Percentiles rank a stretch among this genome's conserved stretches.
Evolutionary conservation across 2,797 vertebrate species (phyloP).

Genomic region (Anisognathus igniventris): DNA sequence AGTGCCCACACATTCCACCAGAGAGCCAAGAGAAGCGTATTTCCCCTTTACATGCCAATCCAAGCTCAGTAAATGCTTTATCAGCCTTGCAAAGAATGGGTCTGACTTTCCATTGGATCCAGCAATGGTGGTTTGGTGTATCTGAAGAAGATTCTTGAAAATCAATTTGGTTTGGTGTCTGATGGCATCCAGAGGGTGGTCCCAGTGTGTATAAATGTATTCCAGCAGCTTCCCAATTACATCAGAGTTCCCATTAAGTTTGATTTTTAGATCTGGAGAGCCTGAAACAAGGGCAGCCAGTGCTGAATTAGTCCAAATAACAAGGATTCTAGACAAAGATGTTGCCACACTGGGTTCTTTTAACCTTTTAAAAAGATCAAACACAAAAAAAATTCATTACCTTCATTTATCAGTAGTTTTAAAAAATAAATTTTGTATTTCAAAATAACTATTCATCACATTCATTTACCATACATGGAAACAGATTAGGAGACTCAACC

Average conservation of each 20-base stretch:
- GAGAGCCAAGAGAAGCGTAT: slow-evolving; percentile 83
- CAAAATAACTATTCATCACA: background rate
- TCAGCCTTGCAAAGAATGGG: slow-evolving; percentile 79
- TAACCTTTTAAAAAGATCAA: slow-evolving; percentile 70
- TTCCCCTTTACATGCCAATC: slow-evolving; percentile 96
- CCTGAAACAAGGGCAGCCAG: slow-evolving; percentile 75
- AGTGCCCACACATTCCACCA: slow-evolving; percentile 86
- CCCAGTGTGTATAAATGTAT: slow-evolving; percentile 93
- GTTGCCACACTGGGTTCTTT: slow-evolving; percentile 88
- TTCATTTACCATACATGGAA: background rate
- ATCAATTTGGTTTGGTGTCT: slow-evolving; percentile 89
- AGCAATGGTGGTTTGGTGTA: slow-evolving; percentile 72
- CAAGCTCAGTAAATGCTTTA: slow-evolving; percentile 79
- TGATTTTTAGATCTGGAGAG: slow-evolving; percentile 70
- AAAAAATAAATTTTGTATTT: background rate
- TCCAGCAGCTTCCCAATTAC: slow-evolving; percentile 79
- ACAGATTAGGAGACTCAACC: background rate
- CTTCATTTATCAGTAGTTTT: background rate
- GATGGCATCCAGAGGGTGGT: slow-evolving; percentile 91
- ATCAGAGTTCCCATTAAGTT: slow-evolving; percentile 78
- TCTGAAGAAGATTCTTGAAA: slow-evolving; percentile 87
- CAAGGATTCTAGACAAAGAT: slow-evolving; percentile 86
- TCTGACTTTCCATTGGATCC: slow-evolving; percentile 62
- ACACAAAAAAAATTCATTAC: background rate
- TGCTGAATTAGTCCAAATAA: slow-evolving; percentile 87